Evolutionary conservation across 2,797 vertebrate genomes (phyloP).

Genomic region (Pyrrhura leucotis): DNA sequence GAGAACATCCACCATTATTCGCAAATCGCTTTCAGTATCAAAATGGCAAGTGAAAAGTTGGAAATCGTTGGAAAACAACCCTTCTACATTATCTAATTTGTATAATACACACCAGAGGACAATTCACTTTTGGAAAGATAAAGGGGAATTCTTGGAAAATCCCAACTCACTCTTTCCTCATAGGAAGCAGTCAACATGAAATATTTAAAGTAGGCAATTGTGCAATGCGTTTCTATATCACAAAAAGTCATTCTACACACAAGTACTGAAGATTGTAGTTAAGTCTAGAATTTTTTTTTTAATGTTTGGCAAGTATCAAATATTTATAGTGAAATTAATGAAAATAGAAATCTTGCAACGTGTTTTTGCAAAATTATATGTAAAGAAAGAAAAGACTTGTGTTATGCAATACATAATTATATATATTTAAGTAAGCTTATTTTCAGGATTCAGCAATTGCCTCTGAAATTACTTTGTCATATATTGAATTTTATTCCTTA

Average conservation of each 20-base stretch:
- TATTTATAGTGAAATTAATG: background rate
- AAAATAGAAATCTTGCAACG: background rate
- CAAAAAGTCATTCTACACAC: background rate
- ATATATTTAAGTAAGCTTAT: background rate
- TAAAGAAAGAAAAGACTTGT: background rate
- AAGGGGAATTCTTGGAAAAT: background rate
- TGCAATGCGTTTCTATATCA: background rate
- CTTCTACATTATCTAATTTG: background rate
- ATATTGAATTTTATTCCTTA: slow-evolving; percentile 28
- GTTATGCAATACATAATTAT: background rate
- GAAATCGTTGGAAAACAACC: background rate
- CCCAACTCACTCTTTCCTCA: background rate
- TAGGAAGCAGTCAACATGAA: background rate
- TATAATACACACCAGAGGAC: background rate
- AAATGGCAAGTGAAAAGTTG: background rate
- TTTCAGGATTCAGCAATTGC: background rate
- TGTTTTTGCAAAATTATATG: background rate
- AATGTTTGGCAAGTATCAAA: background rate
- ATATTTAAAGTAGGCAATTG: background rate
- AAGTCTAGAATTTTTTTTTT: background rate
- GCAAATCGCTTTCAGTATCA: background rate
- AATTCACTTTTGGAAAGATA: background rate
- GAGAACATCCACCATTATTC: background rate
- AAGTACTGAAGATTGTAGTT: background rate
- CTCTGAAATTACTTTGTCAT: background rate